Base-by-base conservation (phyloP, 2,113 vertebrate genomes). In the Takifugu bimaculatus region DNA sequence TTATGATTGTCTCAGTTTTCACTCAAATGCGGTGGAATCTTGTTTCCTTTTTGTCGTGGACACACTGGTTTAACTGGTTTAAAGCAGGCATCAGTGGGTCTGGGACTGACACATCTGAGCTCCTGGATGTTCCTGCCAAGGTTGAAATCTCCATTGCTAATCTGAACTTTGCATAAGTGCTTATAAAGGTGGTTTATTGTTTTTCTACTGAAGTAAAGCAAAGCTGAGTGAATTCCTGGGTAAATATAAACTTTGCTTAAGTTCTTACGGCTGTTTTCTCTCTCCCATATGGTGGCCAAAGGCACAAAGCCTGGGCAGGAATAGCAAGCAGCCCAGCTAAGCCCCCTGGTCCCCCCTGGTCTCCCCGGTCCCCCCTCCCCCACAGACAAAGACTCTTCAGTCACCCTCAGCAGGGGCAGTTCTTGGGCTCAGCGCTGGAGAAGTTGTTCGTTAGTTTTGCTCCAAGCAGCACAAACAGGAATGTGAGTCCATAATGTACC, bases 191-290 rank as follows among this genome's bases (percentile, higher is more conserved):
- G 63, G 85, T 81, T 87, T 87, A 90, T 91, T 92, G 89, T 91
- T 91, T 91, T 91, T 81, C 85, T 84, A 86, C 87, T 75, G 79
- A 87, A 90, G 83, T 81, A 87, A 91, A 89, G 87, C 87, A 91
- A 90, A 91, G 87, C 87, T 74, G 71, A 73, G 82, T 84, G 87
- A 85, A 91, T 85, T 90, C 91, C 80, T 89, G 42, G 42, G 88
- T 87, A 90, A 91, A 91, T 88, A 91, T 91, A 89, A 91, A 91
- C 91, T 92, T 91, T 92, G 84, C 90, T 89, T 90, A 91, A 92
- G 87, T 89, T 85, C 91, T 91, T 91, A 91, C 73, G 79, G 75
- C 82, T 85, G 81, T 83, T 85, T 84, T 88, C 82, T 82, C 70
- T 80, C 59, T 80, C 67, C 71, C 75, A 86, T 87, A 77, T 78